Evolutionary conservation across 2,888 invertebrate genomes (phyloP), one percentile per base, ranked within the genome.

Genomic region (Leucophora obtusa): DNA sequence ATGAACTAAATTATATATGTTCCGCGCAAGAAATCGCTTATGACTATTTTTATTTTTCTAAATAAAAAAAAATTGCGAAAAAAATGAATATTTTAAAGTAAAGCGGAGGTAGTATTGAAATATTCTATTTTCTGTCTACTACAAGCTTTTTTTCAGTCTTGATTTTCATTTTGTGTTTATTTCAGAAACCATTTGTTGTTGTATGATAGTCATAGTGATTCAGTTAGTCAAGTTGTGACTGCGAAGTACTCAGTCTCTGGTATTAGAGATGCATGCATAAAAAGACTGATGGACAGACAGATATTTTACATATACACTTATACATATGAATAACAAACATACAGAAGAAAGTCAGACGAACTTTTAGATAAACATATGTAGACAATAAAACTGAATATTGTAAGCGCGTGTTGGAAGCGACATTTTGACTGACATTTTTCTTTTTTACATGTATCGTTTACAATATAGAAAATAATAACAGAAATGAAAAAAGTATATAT

Each of bases 361-460:
- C 65, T 62, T 77, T 77, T 77, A 73, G 70, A 74, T 65, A 77
- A 81, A 81, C 77, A 81, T 77, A 81, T 81, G 81, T 62, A 81
- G 77, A 81, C 77, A 81, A 77, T 74, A 72, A 65, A 77, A 70
- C 73, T 74, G 81, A 73, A 81, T 81, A 77, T 77, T 77, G 81
- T 83, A 85, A 84, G 86, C 88, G 87, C 88, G 89, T 88, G 88
- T 87, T 88, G 87, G 86, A 87, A 86, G 86, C 88, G 88, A 88
- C 88, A 87, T 86, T 88, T 88, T 88, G 89, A 88, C 87, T 87
- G 89, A 88, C 87, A 87, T 86, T 88, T 86, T 87, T 87, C 85
- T 70, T 51, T 87, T 86, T 18, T 58, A n/a, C 86, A 87, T 87
- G 87, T 89, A 88, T 87, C 86, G 86, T 86, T 86, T 88, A 85